Evolutionary conservation across 1,140 invertebrate genomes (phyloP).

Genomic region (Camponotus pennsylvanicus): DNA sequence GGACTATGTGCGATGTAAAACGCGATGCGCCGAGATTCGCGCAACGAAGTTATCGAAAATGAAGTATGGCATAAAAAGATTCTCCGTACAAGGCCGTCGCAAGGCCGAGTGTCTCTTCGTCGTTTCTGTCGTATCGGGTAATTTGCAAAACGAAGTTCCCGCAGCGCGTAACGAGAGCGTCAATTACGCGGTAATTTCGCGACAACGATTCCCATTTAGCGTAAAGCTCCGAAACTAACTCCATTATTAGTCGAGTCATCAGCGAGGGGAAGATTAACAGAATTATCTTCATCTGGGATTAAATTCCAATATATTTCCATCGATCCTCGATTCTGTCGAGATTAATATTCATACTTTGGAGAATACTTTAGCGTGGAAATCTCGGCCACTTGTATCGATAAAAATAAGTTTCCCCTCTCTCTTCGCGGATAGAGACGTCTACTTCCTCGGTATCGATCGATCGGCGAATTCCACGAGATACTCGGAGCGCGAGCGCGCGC

Average conservation of each 20-base stretch:
- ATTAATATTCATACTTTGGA: too few relatives aligned
- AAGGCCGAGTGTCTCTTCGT: conserved; percentile 57
- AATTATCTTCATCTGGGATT: too few relatives aligned
- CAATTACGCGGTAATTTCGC: neutral
- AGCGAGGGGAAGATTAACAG: too few relatives aligned
- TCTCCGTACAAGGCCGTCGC: conserved; percentile 48
- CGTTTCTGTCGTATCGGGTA: conserved; percentile 10
- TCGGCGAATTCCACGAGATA: neutral
- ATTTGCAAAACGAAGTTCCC: neutral
- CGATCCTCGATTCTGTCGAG: neutral
- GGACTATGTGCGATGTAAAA: neutral
- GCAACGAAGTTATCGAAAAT: conserved; percentile 35
- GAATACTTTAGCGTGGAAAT: neutral
- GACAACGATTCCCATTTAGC: neutral
- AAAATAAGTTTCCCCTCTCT: neutral
- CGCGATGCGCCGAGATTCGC: neutral
- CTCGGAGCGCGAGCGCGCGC: conserved; percentile 28
- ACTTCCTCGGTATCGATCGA: conserved; percentile 14
- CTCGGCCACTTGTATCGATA: neutral
- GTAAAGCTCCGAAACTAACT: neutral
- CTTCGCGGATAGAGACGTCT: neutral
- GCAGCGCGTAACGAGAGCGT: neutral
- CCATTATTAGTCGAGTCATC: neutral
- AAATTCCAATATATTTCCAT: neutral
- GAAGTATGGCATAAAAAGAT: conserved; percentile 17